A percentile compares a stretch with the other conserved stretches of the same genome.
phyloP scores from a whole-genome alignment of 2,797 vertebrate species.

The Phyllotis vaccarum region DNA sequence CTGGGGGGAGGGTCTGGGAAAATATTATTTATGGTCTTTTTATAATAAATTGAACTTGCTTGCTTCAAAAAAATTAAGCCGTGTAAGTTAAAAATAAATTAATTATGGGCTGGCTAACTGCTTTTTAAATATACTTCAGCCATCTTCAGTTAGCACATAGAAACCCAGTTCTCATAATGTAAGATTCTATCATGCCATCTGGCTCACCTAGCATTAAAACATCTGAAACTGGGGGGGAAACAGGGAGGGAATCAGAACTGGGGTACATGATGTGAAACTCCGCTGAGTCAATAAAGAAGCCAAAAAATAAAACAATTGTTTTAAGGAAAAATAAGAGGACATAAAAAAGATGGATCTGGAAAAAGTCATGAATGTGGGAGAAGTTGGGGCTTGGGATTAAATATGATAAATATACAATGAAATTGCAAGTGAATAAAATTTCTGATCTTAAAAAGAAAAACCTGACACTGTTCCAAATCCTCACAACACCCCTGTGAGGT shows the following conservation, averaged over 20 bases:
- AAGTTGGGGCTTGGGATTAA: not conserved
- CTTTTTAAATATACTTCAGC: slow-evolving; percentile 32
- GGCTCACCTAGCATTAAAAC: not conserved
- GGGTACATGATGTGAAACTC: not conserved
- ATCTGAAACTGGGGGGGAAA: not conserved
- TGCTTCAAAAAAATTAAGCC: slow-evolving; percentile 60
- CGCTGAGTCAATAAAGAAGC: not conserved
- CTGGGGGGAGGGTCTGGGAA: too few species aligned
- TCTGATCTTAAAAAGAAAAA: not conserved
- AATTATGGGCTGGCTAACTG: slow-evolving; percentile 76
- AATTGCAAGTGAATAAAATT: not conserved
- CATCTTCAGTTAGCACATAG: not conserved
- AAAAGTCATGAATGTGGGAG: not conserved
- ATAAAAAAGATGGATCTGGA: not conserved
- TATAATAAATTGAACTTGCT: too few species aligned
- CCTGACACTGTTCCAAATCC: slow-evolving; percentile 3
- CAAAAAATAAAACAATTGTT: not conserved
- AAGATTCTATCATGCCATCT: not conserved
- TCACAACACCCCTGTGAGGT: slow-evolving; percentile 76
- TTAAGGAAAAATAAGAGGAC: not conserved
- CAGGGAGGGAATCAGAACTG: not conserved
- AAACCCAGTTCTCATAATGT: not conserved
- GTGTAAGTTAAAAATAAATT: slow-evolving; percentile 76
- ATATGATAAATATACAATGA: not conserved
- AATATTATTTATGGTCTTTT: too few species aligned